Evolutionary conservation across 64 coral and sea anemone genomes (phyloP).

Genomic region (Anthopleura sola): DNA sequence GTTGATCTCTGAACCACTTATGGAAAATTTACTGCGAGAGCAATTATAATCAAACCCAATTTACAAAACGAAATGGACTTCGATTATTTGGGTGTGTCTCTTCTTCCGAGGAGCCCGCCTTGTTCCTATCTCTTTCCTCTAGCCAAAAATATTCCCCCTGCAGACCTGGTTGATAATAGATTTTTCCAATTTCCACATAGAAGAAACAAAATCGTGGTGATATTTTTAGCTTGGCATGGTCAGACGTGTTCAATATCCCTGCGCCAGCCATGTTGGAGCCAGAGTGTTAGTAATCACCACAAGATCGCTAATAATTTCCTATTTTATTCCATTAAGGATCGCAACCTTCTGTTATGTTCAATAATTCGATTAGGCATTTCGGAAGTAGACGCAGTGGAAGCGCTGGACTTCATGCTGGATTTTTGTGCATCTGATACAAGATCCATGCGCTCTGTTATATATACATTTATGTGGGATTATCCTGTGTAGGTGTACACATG

Average conservation of each 20-base stretch:
- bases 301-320: constrained; percentile 16
- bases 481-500: too few species aligned
- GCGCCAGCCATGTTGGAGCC: background rate
- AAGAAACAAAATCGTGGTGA: background rate
- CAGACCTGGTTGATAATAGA: background rate
- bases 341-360: background rate
- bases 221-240: background rate
- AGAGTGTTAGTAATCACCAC: background rate
- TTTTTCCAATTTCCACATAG: background rate
- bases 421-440: background rate
- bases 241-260: background rate
- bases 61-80: background rate
- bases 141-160: background rate
- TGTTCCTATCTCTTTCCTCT: background rate
- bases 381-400: constrained; percentile 20
- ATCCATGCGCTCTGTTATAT: too few species aligned
- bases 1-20: background rate
- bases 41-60: too few species aligned
- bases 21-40: background rate
- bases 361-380: constrained; percentile 20
- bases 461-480: too few species aligned
- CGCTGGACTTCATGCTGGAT: background rate
- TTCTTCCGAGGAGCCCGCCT: background rate
- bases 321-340: background rate
- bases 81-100: background rate